Evolutionary conservation across 2,888 invertebrate species (phyloP).

Genomic region (Ethmia dodecea): DNA sequence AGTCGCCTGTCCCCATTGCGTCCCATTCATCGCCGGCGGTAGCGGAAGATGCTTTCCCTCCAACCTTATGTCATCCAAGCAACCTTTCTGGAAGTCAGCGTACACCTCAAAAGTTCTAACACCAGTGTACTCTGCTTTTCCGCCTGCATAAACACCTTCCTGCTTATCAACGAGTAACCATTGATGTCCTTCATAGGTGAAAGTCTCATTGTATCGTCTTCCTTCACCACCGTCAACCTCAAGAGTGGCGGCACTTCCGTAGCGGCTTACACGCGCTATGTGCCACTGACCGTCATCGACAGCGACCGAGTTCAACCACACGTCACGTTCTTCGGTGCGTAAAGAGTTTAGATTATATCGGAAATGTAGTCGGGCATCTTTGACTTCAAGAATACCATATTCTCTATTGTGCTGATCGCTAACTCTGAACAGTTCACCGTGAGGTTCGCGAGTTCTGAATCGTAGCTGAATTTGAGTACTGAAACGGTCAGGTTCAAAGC

Average conservation of each 20-base stretch:
- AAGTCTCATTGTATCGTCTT: constrained; percentile 93
- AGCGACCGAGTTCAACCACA: constrained; percentile 92
- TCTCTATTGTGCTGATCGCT: constrained; percentile 96
- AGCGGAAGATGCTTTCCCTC: constrained; percentile 97
- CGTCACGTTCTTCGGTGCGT: constrained; percentile 92
- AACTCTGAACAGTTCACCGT: constrained; percentile 95
- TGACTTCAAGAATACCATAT: constrained; percentile 94
- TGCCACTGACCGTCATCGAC: constrained; percentile 99
- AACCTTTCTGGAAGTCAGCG: constrained; percentile 95
- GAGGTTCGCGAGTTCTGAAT: constrained; percentile 95
- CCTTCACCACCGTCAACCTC: constrained; percentile 98
- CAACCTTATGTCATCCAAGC: constrained; percentile 84
- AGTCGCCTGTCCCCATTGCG: constrained; percentile 96
- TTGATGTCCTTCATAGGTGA: constrained; percentile 93
- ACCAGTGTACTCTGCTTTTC: constrained; percentile 96
- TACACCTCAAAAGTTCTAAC: constrained; percentile 96
- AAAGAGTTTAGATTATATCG: constrained; percentile 95
- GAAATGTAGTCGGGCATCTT: constrained; percentile 93
- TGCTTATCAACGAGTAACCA: constrained; percentile 95
- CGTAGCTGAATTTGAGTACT: constrained; percentile 94
- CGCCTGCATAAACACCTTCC: constrained; percentile 96
- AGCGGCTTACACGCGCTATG: constrained; percentile 92
- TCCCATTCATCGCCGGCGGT: constrained; percentile 96
- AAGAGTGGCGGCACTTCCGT: constrained; percentile 94
- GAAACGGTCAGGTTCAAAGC: constrained; percentile 95